Conservation (phyloP, 2,113 vertebrate species). For the Indri indri region DNA sequence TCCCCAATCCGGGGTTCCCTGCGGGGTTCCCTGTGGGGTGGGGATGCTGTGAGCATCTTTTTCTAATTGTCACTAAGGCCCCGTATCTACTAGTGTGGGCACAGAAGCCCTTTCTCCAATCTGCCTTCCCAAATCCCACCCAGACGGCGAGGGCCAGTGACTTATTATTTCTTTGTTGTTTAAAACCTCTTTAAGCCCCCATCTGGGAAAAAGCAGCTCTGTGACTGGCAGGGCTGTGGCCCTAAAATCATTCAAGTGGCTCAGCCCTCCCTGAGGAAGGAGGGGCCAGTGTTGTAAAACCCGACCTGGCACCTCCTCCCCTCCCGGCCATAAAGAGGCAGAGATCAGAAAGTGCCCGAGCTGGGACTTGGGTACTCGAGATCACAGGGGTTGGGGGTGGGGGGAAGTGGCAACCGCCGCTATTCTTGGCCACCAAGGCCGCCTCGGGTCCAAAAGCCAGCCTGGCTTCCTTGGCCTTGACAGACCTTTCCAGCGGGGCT, state of each 20-base stretch:
- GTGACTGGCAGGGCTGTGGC: too few species aligned
- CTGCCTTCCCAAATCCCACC: background rate
- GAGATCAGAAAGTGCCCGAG: background rate
- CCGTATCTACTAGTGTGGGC: background rate
- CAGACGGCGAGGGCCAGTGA: fast-evolving
- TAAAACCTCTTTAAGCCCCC: background rate
- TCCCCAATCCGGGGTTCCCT: background rate
- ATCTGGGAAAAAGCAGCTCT: background rate
- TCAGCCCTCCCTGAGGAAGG: background rate
- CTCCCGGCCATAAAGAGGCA: background rate
- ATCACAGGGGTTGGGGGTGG: background rate
- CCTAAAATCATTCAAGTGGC: background rate
- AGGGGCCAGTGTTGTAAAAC: background rate
- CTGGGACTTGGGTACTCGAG: background rate
- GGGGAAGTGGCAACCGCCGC: background rate
- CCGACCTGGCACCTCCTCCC: too few species aligned
- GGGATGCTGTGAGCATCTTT: background rate
- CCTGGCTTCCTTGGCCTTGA: background rate
- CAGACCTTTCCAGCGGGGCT: background rate
- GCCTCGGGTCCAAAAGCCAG: background rate
- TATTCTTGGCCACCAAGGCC: too few species aligned
- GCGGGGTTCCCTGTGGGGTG: too few species aligned
- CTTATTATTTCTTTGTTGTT: background rate
- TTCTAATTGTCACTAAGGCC: too few species aligned
- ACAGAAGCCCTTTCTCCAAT: background rate